Base-by-base conservation (phyloP, 2,888 invertebrate species). In the Baronia brevicornis region DNA sequence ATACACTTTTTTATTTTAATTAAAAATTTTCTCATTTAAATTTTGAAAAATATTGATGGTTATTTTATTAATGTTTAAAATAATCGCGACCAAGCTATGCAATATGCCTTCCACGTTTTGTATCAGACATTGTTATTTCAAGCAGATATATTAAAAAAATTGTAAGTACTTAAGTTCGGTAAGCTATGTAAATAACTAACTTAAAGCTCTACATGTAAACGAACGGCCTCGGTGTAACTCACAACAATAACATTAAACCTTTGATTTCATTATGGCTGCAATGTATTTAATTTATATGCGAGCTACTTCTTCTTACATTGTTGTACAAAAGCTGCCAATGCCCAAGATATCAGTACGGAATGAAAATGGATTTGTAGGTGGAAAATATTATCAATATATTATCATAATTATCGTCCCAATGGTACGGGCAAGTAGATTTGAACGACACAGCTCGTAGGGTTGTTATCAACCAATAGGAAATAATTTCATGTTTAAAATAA, bases 311-410 rank as follows among this genome's bases (percentile, higher is more conserved):
- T 27, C 32, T 33, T 52, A 77, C 78, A 71, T 47, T 70, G 78
- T 82, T 61, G 61, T 60, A 28, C 54, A 54, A 56, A 60, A 56
- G n/a, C n/a, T 50, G 61, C 58, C 59, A 66, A 53, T 60, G 56
- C 59, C 65, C 59, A 58, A 67, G 62, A 63, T 70, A 71, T 68
- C 66, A 66, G 49, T 38, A 51, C 37, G 18, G 32, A 56, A 60
- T 54, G 56, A 54, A 60, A 59, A 57, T 49, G 27, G 49, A 55
- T 48, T 53, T 47, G 53, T 60, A 60, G 40, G 49, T 56, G 55
- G 61, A 65, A 68, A 65, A 65, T 71, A 72, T 56, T 38, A 58
- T 48, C 53, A 33, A 67, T 67, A 72, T 64, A 72, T 71, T 68
- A 72, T 59, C 43, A 54, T 60, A 58, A 66, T 67, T 58, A 62